Evolutionary conservation across 2,888 invertebrate genomes (phyloP).

Genomic region (Spilarctia lutea): DNA sequence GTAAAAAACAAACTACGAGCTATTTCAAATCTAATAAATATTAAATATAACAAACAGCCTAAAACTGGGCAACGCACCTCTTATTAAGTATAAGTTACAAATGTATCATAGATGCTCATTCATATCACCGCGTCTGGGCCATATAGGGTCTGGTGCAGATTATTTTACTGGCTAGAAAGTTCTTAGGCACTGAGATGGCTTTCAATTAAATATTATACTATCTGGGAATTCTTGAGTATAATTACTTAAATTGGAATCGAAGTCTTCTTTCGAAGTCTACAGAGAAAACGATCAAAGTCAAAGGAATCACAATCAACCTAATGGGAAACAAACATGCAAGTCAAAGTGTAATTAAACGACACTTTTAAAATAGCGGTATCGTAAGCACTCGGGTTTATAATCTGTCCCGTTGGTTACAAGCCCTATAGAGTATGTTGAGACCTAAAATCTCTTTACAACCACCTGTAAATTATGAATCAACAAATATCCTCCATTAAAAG

Average conservation of each 20-base stretch:
- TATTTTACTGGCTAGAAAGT: conserved; percentile 10
- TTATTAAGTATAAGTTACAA: conserved; percentile 51
- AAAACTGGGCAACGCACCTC: conserved; percentile 30
- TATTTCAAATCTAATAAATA: background rate
- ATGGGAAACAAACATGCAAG: too few species aligned
- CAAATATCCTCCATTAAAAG: background rate
- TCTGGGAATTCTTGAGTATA: background rate
- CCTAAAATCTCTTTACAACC: background rate
- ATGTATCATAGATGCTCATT: conserved; percentile 52
- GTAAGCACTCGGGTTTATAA: background rate
- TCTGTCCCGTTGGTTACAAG: background rate
- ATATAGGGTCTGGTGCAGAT: conserved; percentile 11
- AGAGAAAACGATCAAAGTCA: too few species aligned
- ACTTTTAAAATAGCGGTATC: background rate
- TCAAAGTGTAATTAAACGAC: background rate
- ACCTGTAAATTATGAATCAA: background rate
- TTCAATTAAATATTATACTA: background rate
- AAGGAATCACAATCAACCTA: too few species aligned
- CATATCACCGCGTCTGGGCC: conserved; percentile 50
- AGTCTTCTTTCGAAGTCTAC: background rate
- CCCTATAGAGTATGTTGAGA: background rate
- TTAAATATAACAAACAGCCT: conserved; percentile 4
- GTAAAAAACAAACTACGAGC: too few species aligned
- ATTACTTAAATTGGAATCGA: background rate
- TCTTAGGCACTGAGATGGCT: background rate